phyloP scores from a whole-genome alignment of 2,888 invertebrate genomes.

The Oscheius sp. region DNA sequence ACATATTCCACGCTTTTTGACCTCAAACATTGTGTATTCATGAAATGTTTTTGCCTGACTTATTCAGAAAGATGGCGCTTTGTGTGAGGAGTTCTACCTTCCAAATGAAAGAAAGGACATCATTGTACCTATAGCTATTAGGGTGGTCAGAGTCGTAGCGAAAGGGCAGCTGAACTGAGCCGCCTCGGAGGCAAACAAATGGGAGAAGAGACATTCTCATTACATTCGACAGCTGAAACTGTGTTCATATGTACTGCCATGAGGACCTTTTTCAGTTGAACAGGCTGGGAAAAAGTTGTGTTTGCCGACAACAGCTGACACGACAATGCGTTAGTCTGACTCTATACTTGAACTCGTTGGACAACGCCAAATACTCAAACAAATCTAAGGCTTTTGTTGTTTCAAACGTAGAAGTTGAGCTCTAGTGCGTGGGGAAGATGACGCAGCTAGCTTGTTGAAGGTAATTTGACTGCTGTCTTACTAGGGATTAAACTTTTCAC shows the following conservation, averaged over 20 bases:
- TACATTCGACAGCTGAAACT: slow-evolving; percentile 3
- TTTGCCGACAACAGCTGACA: slow-evolving; percentile 23
- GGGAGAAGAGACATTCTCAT: slow-evolving; percentile 22
- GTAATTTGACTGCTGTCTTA: not conserved
- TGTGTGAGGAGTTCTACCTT: no score
- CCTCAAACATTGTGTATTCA: no score
- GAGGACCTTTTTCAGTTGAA: not conserved
- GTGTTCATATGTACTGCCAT: not conserved
- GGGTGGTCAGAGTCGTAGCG: not conserved
- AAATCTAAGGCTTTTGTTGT: not conserved
- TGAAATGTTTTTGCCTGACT: no score
- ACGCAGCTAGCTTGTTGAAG: not conserved
- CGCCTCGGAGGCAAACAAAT: slow-evolving; percentile 22
- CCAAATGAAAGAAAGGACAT: not conserved
- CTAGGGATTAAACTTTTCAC: not conserved
- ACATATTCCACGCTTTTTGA: no score
- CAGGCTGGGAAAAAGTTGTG: not conserved
- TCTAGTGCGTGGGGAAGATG: slow-evolving; percentile 1
- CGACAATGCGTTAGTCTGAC: slow-evolving; percentile 5
- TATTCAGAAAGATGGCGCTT: no score
- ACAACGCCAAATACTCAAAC: not conserved
- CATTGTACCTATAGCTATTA: not conserved
- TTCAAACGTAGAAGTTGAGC: not conserved
- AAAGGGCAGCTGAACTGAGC: slow-evolving; percentile 29
- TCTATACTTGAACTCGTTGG: slow-evolving; percentile 20